Percentiles rank a stretch among this genome's conserved stretches.
Evolutionary conservation across 92 coral and sea anemone genomes (phyloP).

Genomic region (Actinernus sp.): DNA sequence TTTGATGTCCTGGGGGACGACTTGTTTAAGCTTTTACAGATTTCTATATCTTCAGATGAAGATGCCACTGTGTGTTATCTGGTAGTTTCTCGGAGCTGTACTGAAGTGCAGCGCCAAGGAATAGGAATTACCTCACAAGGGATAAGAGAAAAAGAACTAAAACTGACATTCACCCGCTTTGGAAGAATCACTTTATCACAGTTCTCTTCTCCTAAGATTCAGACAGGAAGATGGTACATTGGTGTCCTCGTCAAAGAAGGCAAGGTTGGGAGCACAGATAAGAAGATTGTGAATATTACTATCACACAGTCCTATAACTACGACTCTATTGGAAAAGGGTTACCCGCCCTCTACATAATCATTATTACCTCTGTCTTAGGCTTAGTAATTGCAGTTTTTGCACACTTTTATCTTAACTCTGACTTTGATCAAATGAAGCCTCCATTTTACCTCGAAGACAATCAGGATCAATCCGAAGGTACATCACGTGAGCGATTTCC

Average conservation of each 20-base stretch:
- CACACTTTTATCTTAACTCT: slow-evolving; percentile 91
- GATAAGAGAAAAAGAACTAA: slow-evolving; percentile 18
- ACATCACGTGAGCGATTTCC: slow-evolving; percentile 9
- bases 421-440: slow-evolving; percentile 74
- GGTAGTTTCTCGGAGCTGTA: slow-evolving; percentile 79
- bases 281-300: slow-evolving; percentile 62
- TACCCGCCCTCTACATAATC: slow-evolving; percentile 73
- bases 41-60: slow-evolving; percentile 71
- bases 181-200: slow-evolving; percentile 91
- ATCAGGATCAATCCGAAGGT: not conserved
- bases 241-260: slow-evolving; percentile 61
- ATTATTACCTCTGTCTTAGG: slow-evolving; percentile 76
- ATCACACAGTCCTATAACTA: slow-evolving; percentile 48
- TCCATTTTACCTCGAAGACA: slow-evolving; percentile 23
- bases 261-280: slow-evolving; percentile 11
- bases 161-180: slow-evolving; percentile 74
- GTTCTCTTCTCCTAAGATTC: slow-evolving; percentile 82
- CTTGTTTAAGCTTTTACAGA: slow-evolving; percentile 65
- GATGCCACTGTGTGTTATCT: slow-evolving; percentile 61
- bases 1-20: slow-evolving; percentile 68
- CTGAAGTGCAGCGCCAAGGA: slow-evolving; percentile 56
- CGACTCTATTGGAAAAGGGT: slow-evolving; percentile 60
- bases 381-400: slow-evolving; percentile 72
- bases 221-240: slow-evolving; percentile 90
- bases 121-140: slow-evolving; percentile 35